Conservation (phyloP, 2,113 vertebrate genomes). For the Fulmarus glacialis region DNA sequence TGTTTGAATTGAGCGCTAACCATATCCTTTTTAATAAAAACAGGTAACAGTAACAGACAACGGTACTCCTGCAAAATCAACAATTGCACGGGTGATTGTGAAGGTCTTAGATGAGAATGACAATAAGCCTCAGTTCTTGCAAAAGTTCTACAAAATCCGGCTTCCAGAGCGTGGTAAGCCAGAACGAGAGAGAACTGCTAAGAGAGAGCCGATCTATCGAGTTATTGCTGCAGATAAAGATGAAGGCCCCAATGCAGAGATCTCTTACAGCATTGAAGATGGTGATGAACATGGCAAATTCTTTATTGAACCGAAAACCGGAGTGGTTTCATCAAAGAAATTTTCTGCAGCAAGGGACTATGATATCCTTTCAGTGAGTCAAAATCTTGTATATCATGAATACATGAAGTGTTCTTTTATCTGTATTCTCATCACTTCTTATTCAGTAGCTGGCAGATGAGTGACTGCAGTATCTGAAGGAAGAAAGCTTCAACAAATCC, state of each 20-base stretch:
- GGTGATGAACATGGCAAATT: conserved; percentile 94
- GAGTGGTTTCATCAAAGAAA: conserved; percentile 93
- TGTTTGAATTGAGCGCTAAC: not conserved
- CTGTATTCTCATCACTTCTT: not conserved
- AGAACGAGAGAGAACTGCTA: conserved; percentile 80
- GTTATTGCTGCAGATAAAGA: conserved; percentile 93
- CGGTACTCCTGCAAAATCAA: conserved; percentile 84
- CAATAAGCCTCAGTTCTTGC: conserved; percentile 92
- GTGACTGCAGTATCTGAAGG: not conserved
- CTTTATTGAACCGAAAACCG: conserved; percentile 97
- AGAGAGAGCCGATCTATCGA: conserved; percentile 89
- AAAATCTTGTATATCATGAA: not conserved
- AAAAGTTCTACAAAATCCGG: conserved; percentile 95
- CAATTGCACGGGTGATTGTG: conserved; percentile 88
- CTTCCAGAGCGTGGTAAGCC: conserved; percentile 90
- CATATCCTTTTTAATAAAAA: not conserved
- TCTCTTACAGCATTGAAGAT: conserved; percentile 96
- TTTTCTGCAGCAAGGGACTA: conserved; percentile 91
- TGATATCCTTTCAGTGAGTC: conserved; percentile 94
- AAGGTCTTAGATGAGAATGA: conserved; percentile 97
- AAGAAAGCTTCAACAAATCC: not conserved
- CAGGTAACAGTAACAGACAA: conserved; percentile 93
- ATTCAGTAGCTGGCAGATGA: not conserved
- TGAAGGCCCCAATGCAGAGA: conserved; percentile 91
- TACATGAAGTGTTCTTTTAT: not conserved